Evolutionary conservation across 2,888 invertebrate genomes (phyloP).

Genomic region (Bellardia bayeri): DNA sequence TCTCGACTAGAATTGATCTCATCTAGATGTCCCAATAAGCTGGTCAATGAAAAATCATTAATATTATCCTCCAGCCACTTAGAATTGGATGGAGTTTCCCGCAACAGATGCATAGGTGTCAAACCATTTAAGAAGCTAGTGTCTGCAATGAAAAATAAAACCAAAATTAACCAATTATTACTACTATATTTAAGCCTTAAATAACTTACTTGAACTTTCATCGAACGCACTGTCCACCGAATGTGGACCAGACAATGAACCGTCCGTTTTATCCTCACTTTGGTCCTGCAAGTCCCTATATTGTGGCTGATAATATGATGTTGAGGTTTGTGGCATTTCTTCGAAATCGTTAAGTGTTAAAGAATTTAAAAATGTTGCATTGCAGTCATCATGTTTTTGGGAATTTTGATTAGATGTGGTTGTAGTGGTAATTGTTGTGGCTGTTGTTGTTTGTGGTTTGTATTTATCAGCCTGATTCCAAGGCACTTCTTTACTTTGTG

Average conservation of each 20-base stretch:
- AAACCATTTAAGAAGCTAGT: slow-evolving; percentile 79
- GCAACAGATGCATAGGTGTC: slow-evolving; percentile 88
- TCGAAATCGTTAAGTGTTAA: slow-evolving; percentile 78
- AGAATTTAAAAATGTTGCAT: slow-evolving; percentile 76
- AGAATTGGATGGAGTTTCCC: slow-evolving; percentile 85
- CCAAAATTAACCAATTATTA: neutral
- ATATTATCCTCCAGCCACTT: slow-evolving; percentile 86
- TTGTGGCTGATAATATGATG: slow-evolving; percentile 48
- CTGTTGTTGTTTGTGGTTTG: slow-evolving; percentile 35
- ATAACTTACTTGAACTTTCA: slow-evolving; percentile 78
- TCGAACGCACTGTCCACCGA: slow-evolving; percentile 77
- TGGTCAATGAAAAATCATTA: slow-evolving; percentile 94
- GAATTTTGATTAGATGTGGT: slow-evolving; percentile 16
- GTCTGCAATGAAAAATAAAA: slow-evolving; percentile 66
- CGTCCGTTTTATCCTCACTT: slow-evolving; percentile 48
- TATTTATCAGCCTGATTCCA: slow-evolving; percentile 44
- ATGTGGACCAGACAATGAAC: slow-evolving; percentile 35
- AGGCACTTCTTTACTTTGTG: slow-evolving; percentile 63
- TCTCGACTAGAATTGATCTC: slow-evolving; percentile 84
- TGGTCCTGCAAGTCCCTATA: slow-evolving; percentile 36
- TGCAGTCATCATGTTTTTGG: slow-evolving; percentile 78
- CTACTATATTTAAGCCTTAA: neutral
- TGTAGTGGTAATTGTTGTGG: slow-evolving; percentile 24
- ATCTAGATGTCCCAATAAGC: slow-evolving; percentile 92
- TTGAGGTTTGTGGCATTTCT: slow-evolving; percentile 79